Conservation (phyloP, 2,888 invertebrate species). For the Aquatica leii region DNA sequence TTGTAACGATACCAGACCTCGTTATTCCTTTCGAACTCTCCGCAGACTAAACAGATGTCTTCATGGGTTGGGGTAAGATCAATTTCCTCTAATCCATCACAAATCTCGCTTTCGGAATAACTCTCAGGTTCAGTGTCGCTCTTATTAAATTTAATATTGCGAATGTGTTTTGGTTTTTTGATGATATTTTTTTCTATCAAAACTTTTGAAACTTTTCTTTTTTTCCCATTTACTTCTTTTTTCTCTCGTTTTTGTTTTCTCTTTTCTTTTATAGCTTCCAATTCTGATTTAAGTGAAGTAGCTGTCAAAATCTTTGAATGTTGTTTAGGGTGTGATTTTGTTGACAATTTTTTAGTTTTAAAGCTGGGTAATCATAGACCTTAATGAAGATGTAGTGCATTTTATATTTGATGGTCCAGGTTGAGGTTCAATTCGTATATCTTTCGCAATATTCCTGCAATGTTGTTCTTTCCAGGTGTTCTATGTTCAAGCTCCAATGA, state of each 20-base stretch:
- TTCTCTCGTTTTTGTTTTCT: too few species aligned
- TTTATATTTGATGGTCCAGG: too few species aligned
- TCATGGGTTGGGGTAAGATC: neutral
- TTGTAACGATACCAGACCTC: too few species aligned
- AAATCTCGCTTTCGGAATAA: too few species aligned
- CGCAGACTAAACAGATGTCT: too few species aligned
- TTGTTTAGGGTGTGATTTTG: slow-evolving; percentile 1
- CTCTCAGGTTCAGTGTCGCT: too few species aligned
- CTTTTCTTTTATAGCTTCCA: neutral
- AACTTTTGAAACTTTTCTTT: slow-evolving; percentile 3
- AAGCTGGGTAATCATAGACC: too few species aligned
- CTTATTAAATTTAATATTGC: slow-evolving; percentile 5
- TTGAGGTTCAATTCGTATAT: too few species aligned
- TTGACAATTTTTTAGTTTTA: neutral
- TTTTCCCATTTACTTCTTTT: too few species aligned
- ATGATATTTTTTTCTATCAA: neutral
- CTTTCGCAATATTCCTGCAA: too few species aligned
- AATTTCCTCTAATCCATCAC: neutral
- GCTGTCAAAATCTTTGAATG: slow-evolving; percentile 3
- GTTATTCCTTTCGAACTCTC: too few species aligned
- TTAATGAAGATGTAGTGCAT: too few species aligned
- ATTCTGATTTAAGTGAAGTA: neutral
- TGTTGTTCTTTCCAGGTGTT: slow-evolving; percentile 1
- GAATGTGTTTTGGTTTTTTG: slow-evolving; percentile 5
- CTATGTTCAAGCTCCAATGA: neutral